Evolutionary conservation across 2,797 vertebrate genomes (phyloP).

Genomic region (Tragelaphus eurycerus): DNA sequence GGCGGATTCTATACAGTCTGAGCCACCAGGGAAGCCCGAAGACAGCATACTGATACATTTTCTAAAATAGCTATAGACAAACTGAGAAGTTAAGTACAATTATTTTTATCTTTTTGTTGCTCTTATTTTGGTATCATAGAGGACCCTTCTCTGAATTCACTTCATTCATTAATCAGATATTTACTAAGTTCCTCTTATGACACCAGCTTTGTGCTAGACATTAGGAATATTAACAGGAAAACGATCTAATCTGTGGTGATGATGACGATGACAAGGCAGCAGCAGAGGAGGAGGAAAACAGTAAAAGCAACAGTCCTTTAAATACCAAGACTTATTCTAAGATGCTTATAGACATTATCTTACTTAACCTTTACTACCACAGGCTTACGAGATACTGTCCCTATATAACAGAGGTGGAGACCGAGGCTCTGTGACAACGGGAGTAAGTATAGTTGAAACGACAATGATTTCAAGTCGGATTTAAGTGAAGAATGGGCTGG

Average conservation of each 20-base stretch:
- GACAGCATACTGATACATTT: not conserved
- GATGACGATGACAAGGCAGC: not conserved
- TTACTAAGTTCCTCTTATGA: not conserved
- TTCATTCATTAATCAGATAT: conserved; percentile 18
- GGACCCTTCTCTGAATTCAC: not conserved
- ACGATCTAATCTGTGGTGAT: not conserved
- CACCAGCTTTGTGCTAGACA: not conserved
- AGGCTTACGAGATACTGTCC: not conserved
- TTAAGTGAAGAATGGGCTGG: not conserved
- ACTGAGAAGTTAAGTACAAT: not conserved
- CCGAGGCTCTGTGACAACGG: not conserved
- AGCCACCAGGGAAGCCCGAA: not conserved
- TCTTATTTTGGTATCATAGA: not conserved
- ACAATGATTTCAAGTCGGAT: not conserved
- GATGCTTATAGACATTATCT: not conserved
- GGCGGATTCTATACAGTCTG: fast-evolving
- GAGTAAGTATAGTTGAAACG: not conserved
- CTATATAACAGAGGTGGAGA: not conserved
- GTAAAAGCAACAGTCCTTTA: not conserved
- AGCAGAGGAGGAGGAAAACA: not conserved
- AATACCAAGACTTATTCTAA: not conserved
- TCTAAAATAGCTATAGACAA: not conserved
- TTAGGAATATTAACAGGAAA: not conserved
- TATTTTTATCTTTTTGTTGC: not conserved
- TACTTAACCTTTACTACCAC: not conserved